Evolutionary conservation across 2,113 vertebrate genomes (phyloP).

Genomic region (Philantomba maxwellii): DNA sequence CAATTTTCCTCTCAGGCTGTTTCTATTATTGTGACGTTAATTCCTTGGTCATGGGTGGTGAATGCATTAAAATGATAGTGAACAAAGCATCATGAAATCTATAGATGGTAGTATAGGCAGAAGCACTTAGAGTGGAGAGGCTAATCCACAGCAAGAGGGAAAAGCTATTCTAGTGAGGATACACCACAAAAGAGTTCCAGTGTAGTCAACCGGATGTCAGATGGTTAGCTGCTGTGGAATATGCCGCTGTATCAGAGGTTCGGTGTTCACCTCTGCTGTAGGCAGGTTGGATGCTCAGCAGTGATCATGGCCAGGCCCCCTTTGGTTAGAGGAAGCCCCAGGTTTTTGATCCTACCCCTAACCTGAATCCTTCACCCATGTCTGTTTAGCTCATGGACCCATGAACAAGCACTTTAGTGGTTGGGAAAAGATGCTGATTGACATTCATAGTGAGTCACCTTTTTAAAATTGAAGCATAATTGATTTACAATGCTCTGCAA

Average conservation of each 20-base stretch:
- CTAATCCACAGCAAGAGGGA: not conserved
- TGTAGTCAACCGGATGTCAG: not conserved
- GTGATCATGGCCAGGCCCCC: not conserved
- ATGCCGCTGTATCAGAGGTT: not conserved
- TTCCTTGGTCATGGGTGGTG: not conserved
- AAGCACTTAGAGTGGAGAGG: not conserved
- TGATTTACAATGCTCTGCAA: not conserved
- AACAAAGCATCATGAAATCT: not conserved
- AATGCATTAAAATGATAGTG: not conserved
- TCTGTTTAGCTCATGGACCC: not conserved
- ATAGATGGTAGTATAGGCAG: not conserved
- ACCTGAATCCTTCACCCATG: not conserved
- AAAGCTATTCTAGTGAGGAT: not conserved
- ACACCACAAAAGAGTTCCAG: not conserved
- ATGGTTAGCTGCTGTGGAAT: not conserved
- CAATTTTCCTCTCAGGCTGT: not conserved
- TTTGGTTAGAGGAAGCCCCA: not conserved
- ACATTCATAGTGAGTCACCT: not conserved
- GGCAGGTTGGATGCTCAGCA: not conserved
- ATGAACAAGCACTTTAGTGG: not conserved
- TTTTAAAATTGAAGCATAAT: not conserved
- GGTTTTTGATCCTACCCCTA: not conserved
- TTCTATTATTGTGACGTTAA: not conserved
- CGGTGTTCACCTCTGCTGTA: not conserved
- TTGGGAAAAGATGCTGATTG: not conserved